Evolutionary conservation across 2,113 vertebrate species (phyloP).

Genomic region (Heliornis fulica): DNA sequence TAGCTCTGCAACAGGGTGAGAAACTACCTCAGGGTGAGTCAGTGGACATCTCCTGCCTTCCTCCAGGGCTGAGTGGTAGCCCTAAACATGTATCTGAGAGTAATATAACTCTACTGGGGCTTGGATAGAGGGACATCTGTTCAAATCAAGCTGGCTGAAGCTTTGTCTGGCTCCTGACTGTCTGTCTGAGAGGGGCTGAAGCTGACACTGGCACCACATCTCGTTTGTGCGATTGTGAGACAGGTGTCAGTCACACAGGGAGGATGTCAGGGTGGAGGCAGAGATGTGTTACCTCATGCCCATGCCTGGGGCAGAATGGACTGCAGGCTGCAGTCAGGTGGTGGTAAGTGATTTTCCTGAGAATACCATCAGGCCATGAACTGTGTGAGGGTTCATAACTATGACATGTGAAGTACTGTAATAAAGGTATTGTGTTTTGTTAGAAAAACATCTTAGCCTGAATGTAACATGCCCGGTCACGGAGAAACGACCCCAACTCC

Average conservation of each 20-base stretch:
- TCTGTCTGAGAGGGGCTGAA: neutral
- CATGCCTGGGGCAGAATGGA: neutral
- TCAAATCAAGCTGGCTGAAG: neutral
- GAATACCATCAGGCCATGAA: neutral
- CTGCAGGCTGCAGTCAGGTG: neutral
- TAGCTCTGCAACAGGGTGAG: neutral
- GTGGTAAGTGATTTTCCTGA: neutral
- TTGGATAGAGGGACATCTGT: neutral
- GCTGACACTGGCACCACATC: neutral
- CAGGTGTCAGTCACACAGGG: neutral
- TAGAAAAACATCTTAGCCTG: neutral
- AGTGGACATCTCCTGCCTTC: neutral
- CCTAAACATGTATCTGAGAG: neutral
- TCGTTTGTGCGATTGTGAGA: fast-evolving
- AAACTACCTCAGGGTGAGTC: fast-evolving
- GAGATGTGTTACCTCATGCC: neutral
- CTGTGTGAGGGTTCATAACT: neutral
- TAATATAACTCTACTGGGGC: neutral
- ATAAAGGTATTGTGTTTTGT: neutral
- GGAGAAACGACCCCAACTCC: neutral
- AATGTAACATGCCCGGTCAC: neutral
- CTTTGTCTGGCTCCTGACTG: neutral
- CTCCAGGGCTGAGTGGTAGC: neutral
- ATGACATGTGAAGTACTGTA: neutral
- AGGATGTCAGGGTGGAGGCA: neutral